These are phyloP conservation scores for Alethe castanea DNA, from an alignment of 2,113 vertebrate genomes.

Conservation along the genomic window DNA sequence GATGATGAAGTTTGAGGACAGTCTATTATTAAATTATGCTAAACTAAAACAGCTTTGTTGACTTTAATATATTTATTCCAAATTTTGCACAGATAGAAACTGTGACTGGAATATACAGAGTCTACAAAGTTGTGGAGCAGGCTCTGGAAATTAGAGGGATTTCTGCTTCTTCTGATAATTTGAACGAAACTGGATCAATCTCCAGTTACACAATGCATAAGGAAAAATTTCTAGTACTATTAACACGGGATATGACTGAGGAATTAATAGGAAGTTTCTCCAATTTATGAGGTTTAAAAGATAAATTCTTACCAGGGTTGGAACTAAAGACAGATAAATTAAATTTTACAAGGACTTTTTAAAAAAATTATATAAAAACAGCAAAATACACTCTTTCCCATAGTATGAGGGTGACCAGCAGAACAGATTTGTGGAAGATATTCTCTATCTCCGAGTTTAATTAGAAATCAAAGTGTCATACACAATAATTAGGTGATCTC, in stretches of 20 bases:
- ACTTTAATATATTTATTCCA: background rate
- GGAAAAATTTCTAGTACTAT: background rate
- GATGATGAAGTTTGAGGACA: background rate
- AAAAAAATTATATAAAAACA: background rate
- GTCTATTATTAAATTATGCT: conserved; percentile 17
- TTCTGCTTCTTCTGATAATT: background rate
- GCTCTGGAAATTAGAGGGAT: background rate
- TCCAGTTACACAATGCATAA: background rate
- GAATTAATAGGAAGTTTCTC: background rate
- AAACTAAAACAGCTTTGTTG: conserved; percentile 21
- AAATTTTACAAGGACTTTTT: background rate
- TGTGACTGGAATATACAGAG: background rate
- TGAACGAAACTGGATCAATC: background rate
- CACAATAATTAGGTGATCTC: background rate
- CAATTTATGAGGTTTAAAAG: background rate
- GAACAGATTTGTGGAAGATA: background rate
- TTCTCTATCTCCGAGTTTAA: background rate
- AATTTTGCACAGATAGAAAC: conserved; percentile 11
- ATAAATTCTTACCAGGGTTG: background rate
- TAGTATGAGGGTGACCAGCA: background rate
- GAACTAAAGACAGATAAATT: background rate
- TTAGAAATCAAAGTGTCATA: background rate
- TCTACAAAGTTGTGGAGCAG: background rate
- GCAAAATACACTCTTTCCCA: background rate
- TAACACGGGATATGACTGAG: background rate